These are phyloP conservation scores for Malurus leucopterus DNA, from an alignment of 2,797 vertebrate species.

Conservation along the genomic window DNA sequence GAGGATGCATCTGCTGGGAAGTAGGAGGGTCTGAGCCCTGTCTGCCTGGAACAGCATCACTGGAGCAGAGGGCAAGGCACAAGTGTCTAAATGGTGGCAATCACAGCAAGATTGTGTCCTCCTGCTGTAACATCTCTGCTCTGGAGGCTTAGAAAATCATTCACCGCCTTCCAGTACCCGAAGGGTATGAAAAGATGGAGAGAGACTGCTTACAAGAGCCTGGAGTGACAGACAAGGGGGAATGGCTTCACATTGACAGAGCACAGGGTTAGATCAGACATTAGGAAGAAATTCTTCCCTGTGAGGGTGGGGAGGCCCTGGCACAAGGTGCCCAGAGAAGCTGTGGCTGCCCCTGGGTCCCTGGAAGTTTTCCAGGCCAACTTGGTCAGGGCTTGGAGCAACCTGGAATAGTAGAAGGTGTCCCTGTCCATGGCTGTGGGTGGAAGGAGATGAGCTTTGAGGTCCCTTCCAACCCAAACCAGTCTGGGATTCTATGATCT, in stretches of 20 bases:
- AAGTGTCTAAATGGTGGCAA: background rate
- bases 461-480: background rate
- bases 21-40: background rate
- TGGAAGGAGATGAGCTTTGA: background rate
- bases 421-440: background rate
- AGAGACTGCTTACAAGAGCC: background rate
- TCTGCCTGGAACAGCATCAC: background rate
- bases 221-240: background rate
- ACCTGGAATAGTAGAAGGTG: rapidly evolving
- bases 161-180: background rate
- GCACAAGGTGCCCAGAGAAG: background rate
- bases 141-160: background rate
- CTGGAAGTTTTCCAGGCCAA: background rate
- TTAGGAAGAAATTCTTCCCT: background rate
- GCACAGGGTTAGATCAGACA: background rate
- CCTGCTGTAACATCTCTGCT: background rate
- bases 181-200: background rate
- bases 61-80: background rate
- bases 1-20: background rate
- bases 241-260: background rate
- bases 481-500: background rate
- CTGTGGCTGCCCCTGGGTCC: background rate
- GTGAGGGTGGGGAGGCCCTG: rapidly evolving
- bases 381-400: rapidly evolving
- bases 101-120: background rate